These are phyloP conservation scores for Eudemis profundana DNA, from an alignment of 2,888 invertebrate species.

Conservation along the genomic window DNA sequence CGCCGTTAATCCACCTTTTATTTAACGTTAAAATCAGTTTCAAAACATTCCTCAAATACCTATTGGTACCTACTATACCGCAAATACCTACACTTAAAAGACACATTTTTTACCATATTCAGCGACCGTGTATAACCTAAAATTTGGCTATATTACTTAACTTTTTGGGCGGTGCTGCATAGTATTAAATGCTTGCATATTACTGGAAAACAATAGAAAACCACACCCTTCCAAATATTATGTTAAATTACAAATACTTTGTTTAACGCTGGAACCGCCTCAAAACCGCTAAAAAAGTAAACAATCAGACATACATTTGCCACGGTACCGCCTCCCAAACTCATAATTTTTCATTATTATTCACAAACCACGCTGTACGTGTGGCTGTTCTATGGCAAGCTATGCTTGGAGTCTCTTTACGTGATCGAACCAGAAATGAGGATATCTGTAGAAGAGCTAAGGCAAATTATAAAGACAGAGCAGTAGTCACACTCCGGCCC, in stretches of 20 bases:
- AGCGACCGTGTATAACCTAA: not conserved
- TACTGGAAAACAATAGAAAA: constrained; percentile 26
- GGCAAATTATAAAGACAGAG: too few species aligned
- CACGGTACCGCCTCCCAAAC: constrained; percentile 13
- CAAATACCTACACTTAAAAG: not conserved
- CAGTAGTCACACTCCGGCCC: too few species aligned
- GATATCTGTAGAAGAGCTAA: too few species aligned
- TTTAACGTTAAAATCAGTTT: too few species aligned
- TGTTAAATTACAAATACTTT: constrained; percentile 8
- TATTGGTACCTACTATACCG: not conserved
- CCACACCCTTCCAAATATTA: constrained; percentile 29
- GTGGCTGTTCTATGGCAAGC: too few species aligned
- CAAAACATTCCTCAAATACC: too few species aligned
- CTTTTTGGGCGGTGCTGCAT: constrained; percentile 10
- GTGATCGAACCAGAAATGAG: too few species aligned
- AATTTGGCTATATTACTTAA: not conserved
- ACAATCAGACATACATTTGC: constrained; percentile 7
- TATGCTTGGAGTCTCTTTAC: too few species aligned
- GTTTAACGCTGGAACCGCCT: constrained; percentile 3
- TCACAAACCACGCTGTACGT: too few species aligned
- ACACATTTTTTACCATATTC: not conserved
- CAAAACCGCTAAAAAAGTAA: constrained; percentile 15
- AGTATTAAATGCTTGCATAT: constrained; percentile 7
- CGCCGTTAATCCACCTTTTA: too few species aligned
- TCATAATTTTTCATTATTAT: constrained; percentile 9